These are phyloP conservation scores for Phenganax subtilis DNA, from an alignment of 92 coral and sea anemone species.

Conservation along the genomic window DNA sequence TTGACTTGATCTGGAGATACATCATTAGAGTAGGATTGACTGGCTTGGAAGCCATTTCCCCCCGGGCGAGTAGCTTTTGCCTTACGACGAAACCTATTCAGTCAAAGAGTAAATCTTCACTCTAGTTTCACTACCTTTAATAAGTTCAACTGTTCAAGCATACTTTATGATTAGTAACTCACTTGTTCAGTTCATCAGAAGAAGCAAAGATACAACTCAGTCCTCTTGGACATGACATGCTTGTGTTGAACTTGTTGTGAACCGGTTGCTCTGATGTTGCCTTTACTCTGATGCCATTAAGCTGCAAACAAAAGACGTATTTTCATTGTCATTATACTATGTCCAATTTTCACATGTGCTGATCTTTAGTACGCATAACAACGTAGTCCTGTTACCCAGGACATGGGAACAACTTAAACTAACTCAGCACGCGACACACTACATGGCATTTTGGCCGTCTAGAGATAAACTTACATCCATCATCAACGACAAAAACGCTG, in stretches of 20 bases:
- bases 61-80: conserved; percentile 23
- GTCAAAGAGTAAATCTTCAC: background rate
- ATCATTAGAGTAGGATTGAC: conserved; percentile 18
- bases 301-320: conserved; percentile 61
- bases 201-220: conserved; percentile 89
- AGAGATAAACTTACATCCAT: no score
- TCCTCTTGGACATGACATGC: conserved; percentile 96
- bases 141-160: no score
- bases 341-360: no score
- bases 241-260: conserved; percentile 91
- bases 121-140: background rate
- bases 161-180: background rate
- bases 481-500: no score
- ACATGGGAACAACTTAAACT: no score
- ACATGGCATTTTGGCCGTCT: no score
- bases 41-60: background rate
- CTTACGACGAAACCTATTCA: conserved; percentile 29
- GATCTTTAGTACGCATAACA: no score
- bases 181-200: conserved; percentile 94
- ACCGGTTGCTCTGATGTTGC: conserved; percentile 50
- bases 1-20: conserved; percentile 16
- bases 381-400: no score
- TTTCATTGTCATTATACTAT: conserved; percentile 61
- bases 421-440: no score
- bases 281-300: background rate